These are phyloP conservation scores for Melanostigma gelatinosum DNA, from an alignment of 2,113 vertebrate genomes.

Conservation along the genomic window DNA sequence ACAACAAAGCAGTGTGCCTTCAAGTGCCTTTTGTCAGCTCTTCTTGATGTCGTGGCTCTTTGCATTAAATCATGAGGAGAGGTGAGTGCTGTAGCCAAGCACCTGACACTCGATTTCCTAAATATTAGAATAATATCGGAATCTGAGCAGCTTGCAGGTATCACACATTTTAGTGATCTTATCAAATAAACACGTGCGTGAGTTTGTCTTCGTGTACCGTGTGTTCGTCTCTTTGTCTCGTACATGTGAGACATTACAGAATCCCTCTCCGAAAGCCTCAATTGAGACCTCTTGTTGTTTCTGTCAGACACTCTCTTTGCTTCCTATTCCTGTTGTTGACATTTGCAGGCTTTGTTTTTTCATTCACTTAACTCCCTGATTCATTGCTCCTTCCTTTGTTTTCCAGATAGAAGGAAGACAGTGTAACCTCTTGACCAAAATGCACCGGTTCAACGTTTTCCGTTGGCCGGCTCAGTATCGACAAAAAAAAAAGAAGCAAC, in stretches of 20 bases:
- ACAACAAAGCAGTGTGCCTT: conserved; percentile 17
- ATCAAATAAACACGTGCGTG: conserved; percentile 64
- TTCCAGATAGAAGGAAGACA: conserved; percentile 32
- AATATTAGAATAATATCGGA: background rate
- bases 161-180: conserved; percentile 25
- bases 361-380: conserved; percentile 9
- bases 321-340: conserved; percentile 32
- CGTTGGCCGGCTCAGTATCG: conserved; percentile 29
- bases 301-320: conserved; percentile 11
- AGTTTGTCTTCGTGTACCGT: conserved; percentile 2
- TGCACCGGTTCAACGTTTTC: conserved; percentile 50
- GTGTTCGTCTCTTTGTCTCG: background rate
- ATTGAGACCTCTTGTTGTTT: background rate
- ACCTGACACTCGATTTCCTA: background rate
- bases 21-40: conserved; percentile 29
- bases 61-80: conserved; percentile 2
- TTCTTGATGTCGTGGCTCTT: conserved; percentile 19
- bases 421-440: conserved; percentile 49
- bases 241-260: conserved; percentile 8
- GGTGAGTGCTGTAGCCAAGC: background rate
- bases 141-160: background rate
- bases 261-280: conserved; percentile 10
- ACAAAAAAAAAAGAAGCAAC: conserved; percentile 54
- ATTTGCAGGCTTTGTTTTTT: background rate
- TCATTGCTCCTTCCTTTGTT: background rate